Evolutionary conservation across 2,113 vertebrate species (phyloP).

Genomic region (Mixornis gularis): DNA sequence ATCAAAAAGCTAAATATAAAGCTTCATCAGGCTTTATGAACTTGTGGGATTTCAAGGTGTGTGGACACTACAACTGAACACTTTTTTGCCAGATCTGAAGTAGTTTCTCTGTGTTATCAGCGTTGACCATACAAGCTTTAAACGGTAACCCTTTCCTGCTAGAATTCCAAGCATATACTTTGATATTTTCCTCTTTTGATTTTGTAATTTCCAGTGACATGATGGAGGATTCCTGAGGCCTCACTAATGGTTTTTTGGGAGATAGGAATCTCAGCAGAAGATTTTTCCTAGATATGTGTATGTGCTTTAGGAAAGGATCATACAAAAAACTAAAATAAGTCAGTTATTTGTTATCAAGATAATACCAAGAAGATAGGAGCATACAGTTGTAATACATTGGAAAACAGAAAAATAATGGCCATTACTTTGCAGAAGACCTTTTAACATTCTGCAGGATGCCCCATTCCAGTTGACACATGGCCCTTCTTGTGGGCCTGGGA

Average conservation of each 20-base stretch:
- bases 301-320: not conserved
- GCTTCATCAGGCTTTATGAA: not conserved
- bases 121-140: not conserved
- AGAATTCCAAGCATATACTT: not conserved
- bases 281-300: rapidly evolving
- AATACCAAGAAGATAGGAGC: not conserved
- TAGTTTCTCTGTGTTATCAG: not conserved
- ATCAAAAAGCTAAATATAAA: too few species aligned
- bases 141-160: not conserved
- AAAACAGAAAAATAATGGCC: not conserved
- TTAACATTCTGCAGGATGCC: not conserved
- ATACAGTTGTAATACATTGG: not conserved
- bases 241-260: not conserved
- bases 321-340: not conserved
- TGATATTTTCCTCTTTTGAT: not conserved
- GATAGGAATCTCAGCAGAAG: not conserved
- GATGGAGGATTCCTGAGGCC: not conserved
- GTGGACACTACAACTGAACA: not conserved
- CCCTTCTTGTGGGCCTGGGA: not conserved
- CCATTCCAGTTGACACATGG: not conserved
- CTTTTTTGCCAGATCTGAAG: not conserved
- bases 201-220: not conserved
- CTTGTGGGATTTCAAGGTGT: not conserved
- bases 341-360: not conserved
- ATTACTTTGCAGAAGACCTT: not conserved